Conservation (phyloP, 1,140 invertebrate genomes). For the Caenorhabditis elegans region WBcel235 BX284602.5:13195001-13195500, state of each 20-base stretch:
- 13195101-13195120: neutral
- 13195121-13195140: neutral
- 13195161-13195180: neutral
- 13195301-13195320: neutral
- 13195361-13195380: constrained; percentile 10
- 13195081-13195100: too few relatives aligned
- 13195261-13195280: too few relatives aligned
- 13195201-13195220: neutral
- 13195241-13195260: constrained; percentile 23
- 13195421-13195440: neutral
- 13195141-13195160: neutral
- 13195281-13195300: too few relatives aligned
- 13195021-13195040: too few relatives aligned
- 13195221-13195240: neutral
- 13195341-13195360: neutral
- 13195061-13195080: too few relatives aligned
- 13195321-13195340: neutral
- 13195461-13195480: neutral
- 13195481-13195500: neutral
- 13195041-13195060: too few relatives aligned
- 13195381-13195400: constrained; percentile 27
- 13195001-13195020: too few relatives aligned
- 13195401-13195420: neutral
- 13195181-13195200: constrained; percentile 19
- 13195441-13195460: constrained; percentile 18